Percentiles rank a stretch among this genome's conserved stretches.
Conservation (phyloP, 2,113 vertebrate genomes). For the Anseranas semipalmata region DNA sequence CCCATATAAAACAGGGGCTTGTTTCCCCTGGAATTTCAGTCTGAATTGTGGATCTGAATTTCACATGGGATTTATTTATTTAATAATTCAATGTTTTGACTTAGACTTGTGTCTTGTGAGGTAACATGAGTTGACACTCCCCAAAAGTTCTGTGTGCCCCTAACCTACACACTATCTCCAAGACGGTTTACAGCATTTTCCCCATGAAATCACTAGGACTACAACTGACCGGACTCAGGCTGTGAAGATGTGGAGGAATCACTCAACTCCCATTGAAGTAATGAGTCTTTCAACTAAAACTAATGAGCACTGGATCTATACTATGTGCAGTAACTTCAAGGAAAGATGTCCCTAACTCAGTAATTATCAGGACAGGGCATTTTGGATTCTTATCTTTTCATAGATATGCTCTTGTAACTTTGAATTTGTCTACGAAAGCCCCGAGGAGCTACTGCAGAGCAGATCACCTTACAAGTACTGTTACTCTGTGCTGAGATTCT, state of each 20-base stretch:
- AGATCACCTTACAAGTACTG: background rate
- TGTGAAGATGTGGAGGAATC: background rate
- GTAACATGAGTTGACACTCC: background rate
- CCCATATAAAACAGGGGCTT: background rate
- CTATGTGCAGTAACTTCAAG: background rate
- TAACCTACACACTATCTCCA: background rate
- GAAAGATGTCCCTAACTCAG: background rate
- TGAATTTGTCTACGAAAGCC: background rate
- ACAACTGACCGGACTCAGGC: background rate
- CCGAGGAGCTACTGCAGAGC: background rate
- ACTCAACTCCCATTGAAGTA: background rate
- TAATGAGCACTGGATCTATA: background rate
- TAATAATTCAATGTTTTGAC: background rate
- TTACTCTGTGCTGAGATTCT: background rate
- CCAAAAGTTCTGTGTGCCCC: background rate
- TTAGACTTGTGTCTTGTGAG: background rate
- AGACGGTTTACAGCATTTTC: background rate
- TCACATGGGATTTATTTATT: background rate
- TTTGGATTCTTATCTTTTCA: background rate
- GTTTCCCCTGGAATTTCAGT: background rate
- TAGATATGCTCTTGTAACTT: background rate
- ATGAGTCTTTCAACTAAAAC: background rate
- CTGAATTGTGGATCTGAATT: background rate
- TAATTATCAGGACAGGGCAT: background rate
- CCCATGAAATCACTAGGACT: background rate